phyloP scores from a whole-genome alignment of 2,888 invertebrate species.

The Ectobius pallidus region DNA sequence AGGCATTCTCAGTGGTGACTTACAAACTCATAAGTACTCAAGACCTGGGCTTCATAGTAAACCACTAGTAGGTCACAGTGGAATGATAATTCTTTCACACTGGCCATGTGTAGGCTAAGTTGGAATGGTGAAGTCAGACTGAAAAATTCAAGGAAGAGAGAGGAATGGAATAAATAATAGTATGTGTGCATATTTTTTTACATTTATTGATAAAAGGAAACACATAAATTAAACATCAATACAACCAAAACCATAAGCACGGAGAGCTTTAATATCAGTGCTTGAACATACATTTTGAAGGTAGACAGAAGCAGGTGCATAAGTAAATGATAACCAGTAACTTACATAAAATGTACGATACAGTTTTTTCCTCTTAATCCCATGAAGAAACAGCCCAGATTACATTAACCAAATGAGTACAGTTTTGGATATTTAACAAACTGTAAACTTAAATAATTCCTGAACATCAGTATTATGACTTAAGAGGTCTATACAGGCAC shows the following conservation, averaged over 20 bases:
- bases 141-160: no score
- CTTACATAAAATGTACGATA: neutral
- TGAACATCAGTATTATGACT: neutral
- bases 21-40: no score
- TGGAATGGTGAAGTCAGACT: no score
- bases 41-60: no score
- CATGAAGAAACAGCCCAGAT: neutral
- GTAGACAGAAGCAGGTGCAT: neutral
- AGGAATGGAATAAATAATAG: no score
- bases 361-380: neutral
- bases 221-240: neutral
- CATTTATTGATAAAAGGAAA: constrained; percentile 20
- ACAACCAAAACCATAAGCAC: constrained; percentile 20
- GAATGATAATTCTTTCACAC: no score
- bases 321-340: no score
- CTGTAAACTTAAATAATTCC: neutral
- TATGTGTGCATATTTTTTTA: neutral
- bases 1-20: no score
- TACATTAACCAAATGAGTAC: neutral
- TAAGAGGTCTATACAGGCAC: no score
- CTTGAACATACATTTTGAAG: neutral
- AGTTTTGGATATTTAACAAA: neutral
- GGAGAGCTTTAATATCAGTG: neutral
- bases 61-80: no score
- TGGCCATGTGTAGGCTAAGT: no score